These are phyloP conservation scores for Leptinotarsa peninsularis DNA, from an alignment of 2,888 invertebrate species.

Conservation along the genomic window DNA sequence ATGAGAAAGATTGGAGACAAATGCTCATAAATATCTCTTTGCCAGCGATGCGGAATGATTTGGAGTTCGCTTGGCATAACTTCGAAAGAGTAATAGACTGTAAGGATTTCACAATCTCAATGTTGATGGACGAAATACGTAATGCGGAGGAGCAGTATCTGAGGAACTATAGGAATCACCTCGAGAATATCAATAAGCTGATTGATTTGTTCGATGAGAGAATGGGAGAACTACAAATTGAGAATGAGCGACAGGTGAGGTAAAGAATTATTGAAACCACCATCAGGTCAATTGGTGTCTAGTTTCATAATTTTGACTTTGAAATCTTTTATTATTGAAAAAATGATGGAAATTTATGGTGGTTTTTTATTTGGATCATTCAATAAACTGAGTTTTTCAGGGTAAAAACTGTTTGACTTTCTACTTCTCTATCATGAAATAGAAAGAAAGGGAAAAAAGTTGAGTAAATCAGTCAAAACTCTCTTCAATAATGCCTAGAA, in stretches of 20 bases:
- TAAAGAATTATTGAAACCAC: neutral
- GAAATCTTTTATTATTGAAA: no score
- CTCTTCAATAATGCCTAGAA: no score
- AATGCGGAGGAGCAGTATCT: constrained; percentile 65
- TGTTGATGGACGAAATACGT: constrained; percentile 64
- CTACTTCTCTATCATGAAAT: no score
- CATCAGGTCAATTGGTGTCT: no score
- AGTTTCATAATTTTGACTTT: no score
- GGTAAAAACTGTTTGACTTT: no score
- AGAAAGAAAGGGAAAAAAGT: no score
- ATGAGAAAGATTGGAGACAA: constrained; percentile 63
- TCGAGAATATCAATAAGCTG: constrained; percentile 62
- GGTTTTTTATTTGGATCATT: no score
- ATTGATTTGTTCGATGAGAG: constrained; percentile 60
- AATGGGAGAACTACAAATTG: constrained; percentile 58
- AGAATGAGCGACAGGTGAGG: constrained; percentile 56
- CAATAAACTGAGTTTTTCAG: no score
- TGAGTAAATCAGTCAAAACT: no score
- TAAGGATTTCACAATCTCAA: constrained; percentile 65
- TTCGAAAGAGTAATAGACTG: constrained; percentile 67
- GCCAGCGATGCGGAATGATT: constrained; percentile 63
- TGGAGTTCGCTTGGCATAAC: constrained; percentile 64
- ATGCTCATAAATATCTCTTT: constrained; percentile 63
- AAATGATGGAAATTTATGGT: no score
- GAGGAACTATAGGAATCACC: constrained; percentile 60